Evolutionary conservation across 2,113 vertebrate species (phyloP), one percentile per base, ranked within the genome.

Genomic region (Bubo bubo): DNA sequence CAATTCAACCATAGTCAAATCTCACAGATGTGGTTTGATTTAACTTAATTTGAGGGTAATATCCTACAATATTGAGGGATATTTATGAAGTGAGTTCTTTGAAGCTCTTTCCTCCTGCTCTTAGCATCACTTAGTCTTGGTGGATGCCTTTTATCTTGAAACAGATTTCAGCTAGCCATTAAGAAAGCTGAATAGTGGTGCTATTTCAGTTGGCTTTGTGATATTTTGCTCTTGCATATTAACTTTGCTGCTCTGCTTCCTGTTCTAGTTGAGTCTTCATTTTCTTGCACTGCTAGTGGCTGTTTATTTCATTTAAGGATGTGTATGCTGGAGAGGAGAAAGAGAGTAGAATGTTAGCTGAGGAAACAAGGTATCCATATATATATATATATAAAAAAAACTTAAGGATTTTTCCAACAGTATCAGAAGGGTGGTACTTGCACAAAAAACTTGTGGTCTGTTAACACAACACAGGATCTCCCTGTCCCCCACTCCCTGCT

Each of bases 31-130:
- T 66, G 28, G 49, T 53, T 87, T 79, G 53, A 76, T 91, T 92
- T 73, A 92, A 56, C 43, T 91, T 94, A 87, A 95, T 95, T 83
- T 81, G 60, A 88, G 64, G 41, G 76, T 95, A 93, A 87, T 96
- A 70, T 39, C 39, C n/a, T 87, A 30, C 50, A 66, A 35, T 87
- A 82, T 66, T 85, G 82, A 90, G 49, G 37, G 41, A 62, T 93
- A 87, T 89, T 87, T 94, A 68, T 93, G 50, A 90, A 91, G 64
- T 0, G 0, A 73, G 45, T 87, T 94, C 84, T 96, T 94, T 93
- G 88, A 93, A 95, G 60, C 41, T 68, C 62, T 91, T 79, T 77
- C 17, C 53, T 94, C 35, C 23, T 87, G 66, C 76, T 95, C 26
- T 93, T 90, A 89, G 66, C 77, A 70, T 95, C 71, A 67, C 34